Evolutionary conservation across 2,797 vertebrate species (phyloP), one percentile per base, ranked within the genome.

Genomic region (Alectoris magna): DNA sequence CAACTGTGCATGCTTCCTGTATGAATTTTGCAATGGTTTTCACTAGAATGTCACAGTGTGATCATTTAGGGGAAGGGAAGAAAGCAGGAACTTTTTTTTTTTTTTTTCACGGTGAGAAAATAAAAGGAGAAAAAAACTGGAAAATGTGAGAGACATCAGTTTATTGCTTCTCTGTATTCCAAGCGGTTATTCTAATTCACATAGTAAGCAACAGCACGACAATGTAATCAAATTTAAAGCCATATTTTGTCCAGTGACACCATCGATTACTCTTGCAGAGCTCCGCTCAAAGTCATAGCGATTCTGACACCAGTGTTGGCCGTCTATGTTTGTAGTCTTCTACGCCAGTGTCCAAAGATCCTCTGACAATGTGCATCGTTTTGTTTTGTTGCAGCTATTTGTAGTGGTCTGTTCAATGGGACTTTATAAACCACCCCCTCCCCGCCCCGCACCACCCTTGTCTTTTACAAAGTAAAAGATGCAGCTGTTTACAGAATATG

Each of bases 211-310:
- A 97, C 96, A 95, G 96, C 96, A 98, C 97, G 96, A 90, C 95
- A 96, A 95, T 97, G 94, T 97, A 95, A 97, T 97, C 95, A 90
- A 93, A 97, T 98, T 98, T 98, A 98, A 98, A 98, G 98, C 98
- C 98, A 98, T 98, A 98, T 98, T 98, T 98, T 98, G 97, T 98
- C 97, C 96, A 95, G 96, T 97, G 94, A 97, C 96, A 93, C 97
- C 96, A 43, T 94, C 41, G 23, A 34, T 96, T 96, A 96, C 91
- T 96, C 90, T 88, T 59, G 95, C 69, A 97, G 94, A 62, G 39
- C 94, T 90, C 95, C 94, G 96, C 96, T 96, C 59, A 55, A 70
- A 60, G 71, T 93, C 92, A 51, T 88, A 90, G 91, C 39, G 7
- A 83, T 94, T 95, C 91, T 92, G 95, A 95, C 95, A 95, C 93